Conservation (phyloP, 2,797 vertebrate species). For the Esox masquinongy region DNA sequence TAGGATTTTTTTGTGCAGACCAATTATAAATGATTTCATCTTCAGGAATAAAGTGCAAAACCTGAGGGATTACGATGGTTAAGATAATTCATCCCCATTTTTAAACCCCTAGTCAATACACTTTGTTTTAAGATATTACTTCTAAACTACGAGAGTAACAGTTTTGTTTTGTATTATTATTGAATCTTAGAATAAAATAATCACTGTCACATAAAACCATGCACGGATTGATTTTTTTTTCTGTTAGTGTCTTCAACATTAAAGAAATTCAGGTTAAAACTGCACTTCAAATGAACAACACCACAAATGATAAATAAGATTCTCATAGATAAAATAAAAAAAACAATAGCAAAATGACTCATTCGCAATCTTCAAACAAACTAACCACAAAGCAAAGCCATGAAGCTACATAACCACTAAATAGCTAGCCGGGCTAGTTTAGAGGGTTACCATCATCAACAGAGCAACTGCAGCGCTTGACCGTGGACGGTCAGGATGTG, state of each 20-base stretch:
- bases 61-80: constrained; percentile 27
- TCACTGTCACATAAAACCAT: constrained; percentile 45
- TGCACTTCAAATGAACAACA: constrained; percentile 11
- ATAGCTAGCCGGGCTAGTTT: constrained; percentile 25
- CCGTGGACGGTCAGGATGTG: neutral
- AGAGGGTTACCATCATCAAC: constrained; percentile 11
- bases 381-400: constrained; percentile 32
- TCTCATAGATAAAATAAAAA: neutral
- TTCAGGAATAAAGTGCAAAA: constrained; percentile 60
- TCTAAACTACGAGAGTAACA: neutral
- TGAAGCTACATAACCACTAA: constrained; percentile 1
- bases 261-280: constrained; percentile 13
- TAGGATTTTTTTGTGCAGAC: constrained; percentile 26
- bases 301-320: neutral
- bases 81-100: neutral
- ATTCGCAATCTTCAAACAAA: constrained; percentile 16
- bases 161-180: neutral
- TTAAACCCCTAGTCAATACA: constrained; percentile 2
- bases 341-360: constrained; percentile 15
- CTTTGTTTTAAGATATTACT: neutral
- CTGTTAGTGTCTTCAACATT: constrained; percentile 13
- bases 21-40: constrained; percentile 18
- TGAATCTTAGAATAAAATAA: constrained; percentile 18
- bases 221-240: constrained; percentile 35
- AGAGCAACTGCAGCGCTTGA: constrained; percentile 5